Evolutionary conservation across 2,113 vertebrate species (phyloP), one percentile per base, ranked within the genome.

Genomic region (Corythaixoides concolor): DNA sequence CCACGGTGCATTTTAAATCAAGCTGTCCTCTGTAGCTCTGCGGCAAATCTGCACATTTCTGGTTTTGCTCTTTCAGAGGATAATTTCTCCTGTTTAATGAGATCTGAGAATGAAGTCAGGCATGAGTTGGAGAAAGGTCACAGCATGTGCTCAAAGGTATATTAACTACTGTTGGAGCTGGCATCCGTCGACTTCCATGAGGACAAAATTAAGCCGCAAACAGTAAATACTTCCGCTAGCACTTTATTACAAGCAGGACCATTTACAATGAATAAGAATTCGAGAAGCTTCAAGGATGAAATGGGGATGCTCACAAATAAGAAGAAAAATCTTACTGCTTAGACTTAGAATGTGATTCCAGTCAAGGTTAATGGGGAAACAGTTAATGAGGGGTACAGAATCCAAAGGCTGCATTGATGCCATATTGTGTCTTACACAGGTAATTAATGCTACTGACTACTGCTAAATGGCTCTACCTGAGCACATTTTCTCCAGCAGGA

Each of bases 101-200:
- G 98, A 98, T 98, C 97, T 97, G 97, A 98, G 97, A 98, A 98
- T 98, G 98, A 98, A 98, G 98, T 98, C 97, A 98, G 98, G 98
- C 98, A 97, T 98, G 97, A 98, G 97, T 97, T 93, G 93, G 96
- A 98, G 97, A 98, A 98, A 98, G 98, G 98, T 98, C 98, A 98
- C 97, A 97, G 97, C 97, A 87, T 98, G 97, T 97, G 97, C 97
- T 98, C 98, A 97, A 94, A 98, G 96, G 98, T 98, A 97, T 98
- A 98, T 98, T 98, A 98, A 98, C 97, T 96, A 96, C 96, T 91
- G 90, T 90, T 91, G 97, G 93, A 94, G 89, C 95, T 93, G 97
- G 94, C 97, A 98, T 98, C 78, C n/a, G 23, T 95, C 28, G 97
- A 96, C 93, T 98, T 98, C 97, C 82, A 96, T 91, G 96, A 97